These are phyloP conservation scores for Alosa sapidissima DNA, from an alignment of 2,797 vertebrate species.

Conservation along the genomic window DNA sequence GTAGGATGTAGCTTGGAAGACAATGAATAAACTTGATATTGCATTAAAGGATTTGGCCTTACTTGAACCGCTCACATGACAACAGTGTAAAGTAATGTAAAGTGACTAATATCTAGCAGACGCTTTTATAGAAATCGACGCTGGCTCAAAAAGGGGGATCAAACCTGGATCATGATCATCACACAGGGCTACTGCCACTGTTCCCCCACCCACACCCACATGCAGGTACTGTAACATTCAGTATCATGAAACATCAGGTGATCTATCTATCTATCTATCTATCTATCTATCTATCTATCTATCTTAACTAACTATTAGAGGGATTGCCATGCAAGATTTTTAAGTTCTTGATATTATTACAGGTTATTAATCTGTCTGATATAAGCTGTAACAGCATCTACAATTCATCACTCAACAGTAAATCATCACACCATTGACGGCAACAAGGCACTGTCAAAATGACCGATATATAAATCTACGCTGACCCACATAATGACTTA, in stretches of 20 bases:
- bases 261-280: too few species aligned
- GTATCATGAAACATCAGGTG: too few species aligned
- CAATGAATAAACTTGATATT: not conserved
- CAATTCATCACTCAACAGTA: not conserved
- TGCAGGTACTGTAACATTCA: too few species aligned
- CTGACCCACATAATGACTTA: not conserved
- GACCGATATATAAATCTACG: not conserved
- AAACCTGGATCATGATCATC: too few species aligned
- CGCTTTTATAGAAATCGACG: too few species aligned
- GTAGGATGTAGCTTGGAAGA: not conserved
- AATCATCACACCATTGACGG: not conserved
- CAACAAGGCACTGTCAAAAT: not conserved
- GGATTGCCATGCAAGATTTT: too few species aligned
- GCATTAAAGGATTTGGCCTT: not conserved
- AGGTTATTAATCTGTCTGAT: not conserved
- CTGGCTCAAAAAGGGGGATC: too few species aligned
- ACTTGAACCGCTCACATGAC: not conserved
- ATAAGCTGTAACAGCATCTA: not conserved
- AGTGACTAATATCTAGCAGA: too few species aligned
- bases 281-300: too few species aligned
- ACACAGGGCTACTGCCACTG: too few species aligned
- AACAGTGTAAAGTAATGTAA: not conserved
- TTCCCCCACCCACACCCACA: too few species aligned
- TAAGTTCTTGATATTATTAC: not conserved
- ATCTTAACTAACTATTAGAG: too few species aligned